A percentile compares a stretch with the other conserved stretches of the same genome.
Conservation (phyloP, 2,113 vertebrate species). For the Rhabdomys dilectus region DNA sequence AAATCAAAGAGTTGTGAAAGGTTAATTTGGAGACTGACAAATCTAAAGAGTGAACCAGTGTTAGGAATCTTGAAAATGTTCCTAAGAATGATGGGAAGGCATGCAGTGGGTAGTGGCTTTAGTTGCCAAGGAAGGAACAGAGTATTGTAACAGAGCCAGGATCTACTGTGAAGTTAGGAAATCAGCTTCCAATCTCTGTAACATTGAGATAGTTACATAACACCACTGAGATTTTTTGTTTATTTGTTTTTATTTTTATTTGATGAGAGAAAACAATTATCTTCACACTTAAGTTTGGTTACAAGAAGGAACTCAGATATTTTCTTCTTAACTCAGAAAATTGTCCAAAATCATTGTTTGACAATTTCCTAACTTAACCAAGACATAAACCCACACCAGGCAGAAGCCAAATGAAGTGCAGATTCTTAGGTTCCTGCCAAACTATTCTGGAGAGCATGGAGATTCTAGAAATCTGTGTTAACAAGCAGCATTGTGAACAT, state of each 20-base stretch:
- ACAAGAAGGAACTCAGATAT: not conserved
- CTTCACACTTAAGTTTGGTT: not conserved
- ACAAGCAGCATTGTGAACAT: not conserved
- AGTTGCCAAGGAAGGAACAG: not conserved
- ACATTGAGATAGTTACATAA: not conserved
- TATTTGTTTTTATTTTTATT: not conserved
- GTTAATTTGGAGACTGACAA: not conserved
- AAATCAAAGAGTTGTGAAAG: not conserved
- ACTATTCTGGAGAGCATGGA: not conserved
- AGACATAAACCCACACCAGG: not conserved
- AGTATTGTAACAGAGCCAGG: rapidly evolving
- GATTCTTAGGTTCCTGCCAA: not conserved
- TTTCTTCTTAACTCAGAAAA: not conserved
- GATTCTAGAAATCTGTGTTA: not conserved
- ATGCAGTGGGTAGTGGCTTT: not conserved
- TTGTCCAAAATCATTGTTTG: not conserved
- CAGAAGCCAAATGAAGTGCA: not conserved
- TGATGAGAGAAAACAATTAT: not conserved
- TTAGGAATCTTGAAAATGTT: not conserved
- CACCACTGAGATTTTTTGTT: not conserved
- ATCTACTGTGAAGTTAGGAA: not conserved
- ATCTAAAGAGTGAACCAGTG: not conserved
- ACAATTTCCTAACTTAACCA: not conserved
- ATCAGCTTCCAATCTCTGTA: not conserved
- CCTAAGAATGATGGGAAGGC: not conserved